Conservation (phyloP, 2,113 vertebrate species). For the Todiramphus saurophagus region DNA sequence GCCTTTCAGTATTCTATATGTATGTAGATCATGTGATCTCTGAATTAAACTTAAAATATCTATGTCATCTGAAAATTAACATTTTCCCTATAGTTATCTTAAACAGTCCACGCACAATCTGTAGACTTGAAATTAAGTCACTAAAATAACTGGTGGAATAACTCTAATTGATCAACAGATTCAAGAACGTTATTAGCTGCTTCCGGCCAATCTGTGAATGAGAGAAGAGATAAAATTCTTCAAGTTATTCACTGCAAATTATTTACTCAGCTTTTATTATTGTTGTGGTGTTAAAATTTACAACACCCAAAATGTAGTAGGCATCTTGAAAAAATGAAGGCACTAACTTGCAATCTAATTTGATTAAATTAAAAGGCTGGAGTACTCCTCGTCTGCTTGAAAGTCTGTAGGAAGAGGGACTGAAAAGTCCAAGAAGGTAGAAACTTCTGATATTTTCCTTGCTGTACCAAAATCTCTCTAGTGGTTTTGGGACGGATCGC, state of each 20-base stretch:
- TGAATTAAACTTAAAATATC: not conserved
- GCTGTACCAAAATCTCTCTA: not conserved
- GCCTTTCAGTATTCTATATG: not conserved
- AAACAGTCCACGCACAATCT: not conserved
- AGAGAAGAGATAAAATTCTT: not conserved
- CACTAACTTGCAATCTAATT: not conserved
- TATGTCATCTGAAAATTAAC: not conserved
- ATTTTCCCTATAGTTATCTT: not conserved
- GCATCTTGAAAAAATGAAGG: not conserved
- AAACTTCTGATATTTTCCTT: not conserved
- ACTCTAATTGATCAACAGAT: not conserved
- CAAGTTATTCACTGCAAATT: constrained; percentile 13
- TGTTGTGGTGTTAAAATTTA: not conserved
- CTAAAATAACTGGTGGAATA: not conserved
- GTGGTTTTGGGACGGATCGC: not conserved
- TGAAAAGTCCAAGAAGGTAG: not conserved
- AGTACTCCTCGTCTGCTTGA: not conserved
- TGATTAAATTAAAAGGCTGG: not conserved
- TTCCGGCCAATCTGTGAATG: not conserved
- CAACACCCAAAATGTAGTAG: not conserved
- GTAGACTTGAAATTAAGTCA: not conserved
- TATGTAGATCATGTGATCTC: not conserved
- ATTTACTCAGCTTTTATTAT: not conserved
- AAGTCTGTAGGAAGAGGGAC: not conserved
- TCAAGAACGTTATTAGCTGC: not conserved